Evolutionary conservation across 2,888 invertebrate species (phyloP).

Genomic region (Aporophyla nigra): DNA sequence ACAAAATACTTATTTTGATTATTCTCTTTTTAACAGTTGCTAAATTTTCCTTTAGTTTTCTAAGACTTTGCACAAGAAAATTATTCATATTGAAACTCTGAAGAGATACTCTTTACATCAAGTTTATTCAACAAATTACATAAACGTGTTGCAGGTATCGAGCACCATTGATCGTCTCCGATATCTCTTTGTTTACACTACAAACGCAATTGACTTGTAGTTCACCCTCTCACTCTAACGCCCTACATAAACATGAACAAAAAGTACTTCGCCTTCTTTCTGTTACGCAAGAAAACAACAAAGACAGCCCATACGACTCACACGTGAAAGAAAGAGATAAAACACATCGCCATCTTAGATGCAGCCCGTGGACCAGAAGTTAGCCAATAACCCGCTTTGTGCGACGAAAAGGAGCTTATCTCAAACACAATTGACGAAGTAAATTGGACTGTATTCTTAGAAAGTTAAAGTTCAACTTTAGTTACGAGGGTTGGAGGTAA

Average conservation of each 20-base stretch:
- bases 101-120: not conserved
- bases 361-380: constrained; percentile 89
- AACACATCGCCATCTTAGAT: constrained; percentile 88
- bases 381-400: constrained; percentile 86
- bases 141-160: constrained; percentile 56
- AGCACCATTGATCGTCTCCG: constrained; percentile 77
- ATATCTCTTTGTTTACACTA: constrained; percentile 85
- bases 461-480: constrained; percentile 72
- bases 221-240: constrained; percentile 77
- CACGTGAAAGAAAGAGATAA: constrained; percentile 76
- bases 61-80: not conserved
- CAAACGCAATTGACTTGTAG: constrained; percentile 83
- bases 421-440: constrained; percentile 70
- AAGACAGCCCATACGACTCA: constrained; percentile 72
- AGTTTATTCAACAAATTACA: constrained; percentile 36
- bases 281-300: constrained; percentile 83
- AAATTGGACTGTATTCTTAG: constrained; percentile 78
- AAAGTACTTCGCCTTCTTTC: constrained; percentile 85
- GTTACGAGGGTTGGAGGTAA: constrained; percentile 69
- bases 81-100: not conserved
- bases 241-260: constrained; percentile 84
- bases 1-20: not conserved
- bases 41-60: too few relatives aligned
- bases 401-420: constrained; percentile 75
- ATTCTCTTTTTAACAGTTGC: not conserved